Base-by-base conservation (phyloP, 2,797 vertebrate species). In the Schizopygopsis pylzovi region DNA sequence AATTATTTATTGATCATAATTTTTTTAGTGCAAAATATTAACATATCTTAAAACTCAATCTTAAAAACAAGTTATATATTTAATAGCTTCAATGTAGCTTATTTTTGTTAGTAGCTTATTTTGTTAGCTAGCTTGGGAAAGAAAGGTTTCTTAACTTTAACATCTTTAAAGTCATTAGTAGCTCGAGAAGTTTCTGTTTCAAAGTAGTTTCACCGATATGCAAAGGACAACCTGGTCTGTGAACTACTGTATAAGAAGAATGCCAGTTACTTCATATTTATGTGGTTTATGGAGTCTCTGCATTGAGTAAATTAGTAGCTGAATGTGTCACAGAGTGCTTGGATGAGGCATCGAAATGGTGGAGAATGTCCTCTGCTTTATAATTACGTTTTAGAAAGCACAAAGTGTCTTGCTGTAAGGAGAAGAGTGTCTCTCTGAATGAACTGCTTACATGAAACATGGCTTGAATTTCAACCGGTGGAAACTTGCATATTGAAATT, bases 361-460 rank as follows among this genome's bases (percentile, higher is more conserved):
- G 49, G 10, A 28, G 12, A 47, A 79, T 70, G 22, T 70, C 75
- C 33, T 79, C 33, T 49, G 49, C 59, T 65, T 77, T 77, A 52
- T 68, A 68, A 84, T 77, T 77, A 83, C 52, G 45, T 84, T 84
- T 83, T 77, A 77, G 73, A 84, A 67, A 84, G 82, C 61, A 54
- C 59, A 52, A 9, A 84, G 20, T 67, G 59, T 20, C 61, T 84
- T 77, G 82, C 82, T 77, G 33, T 54, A 43, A 33, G 73, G 72
- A 67, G 28, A 52, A 76, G 41, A 65, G 9, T 49, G n/a, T 43
- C 39, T 83, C 59, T 39, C 25, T 22, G 43, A 83, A 83, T 76
- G 71, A 83, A 83, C 45, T 76, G 33, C 43, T 76, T 52, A 20
- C 59, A 76, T 76, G 43, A 37, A 65, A 39, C 72, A 83, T 20